phyloP scores from a whole-genome alignment of 2,797 vertebrate genomes.

The Thalassophryne amazonica region DNA sequence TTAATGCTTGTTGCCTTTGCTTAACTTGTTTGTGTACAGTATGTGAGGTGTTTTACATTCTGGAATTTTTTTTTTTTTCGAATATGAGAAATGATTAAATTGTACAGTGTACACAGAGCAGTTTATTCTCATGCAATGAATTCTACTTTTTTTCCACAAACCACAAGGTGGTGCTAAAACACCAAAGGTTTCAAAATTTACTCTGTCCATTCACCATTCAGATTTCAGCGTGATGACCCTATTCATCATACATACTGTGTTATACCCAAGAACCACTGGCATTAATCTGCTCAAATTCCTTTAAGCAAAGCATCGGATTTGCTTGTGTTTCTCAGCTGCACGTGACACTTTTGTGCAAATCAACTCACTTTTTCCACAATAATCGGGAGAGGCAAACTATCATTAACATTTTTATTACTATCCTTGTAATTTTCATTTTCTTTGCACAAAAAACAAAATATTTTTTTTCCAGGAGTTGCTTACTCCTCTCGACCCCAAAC shows the following conservation, averaged over 20 bases:
- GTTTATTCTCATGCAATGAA: too few relatives aligned
- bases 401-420: slow-evolving; percentile 84
- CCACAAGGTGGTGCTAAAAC: not conserved
- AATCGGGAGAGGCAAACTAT: slow-evolving; percentile 31
- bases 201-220: too few relatives aligned
- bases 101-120: not conserved
- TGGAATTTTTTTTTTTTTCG: slow-evolving; percentile 45
- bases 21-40: slow-evolving; percentile 33
- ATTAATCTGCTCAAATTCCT: not conserved
- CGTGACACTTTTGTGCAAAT: not conserved
- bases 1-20: slow-evolving; percentile 10
- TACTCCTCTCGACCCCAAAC: slow-evolving; percentile 65
- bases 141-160: too few relatives aligned
- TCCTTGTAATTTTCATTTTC: slow-evolving; percentile 82
- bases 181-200: too few relatives aligned
- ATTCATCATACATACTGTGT: too few relatives aligned
- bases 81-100: slow-evolving; percentile 60
- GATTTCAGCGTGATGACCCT: too few relatives aligned
- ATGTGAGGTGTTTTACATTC: slow-evolving; percentile 67
- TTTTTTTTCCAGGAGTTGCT: slow-evolving; percentile 76
- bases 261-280: too few relatives aligned
- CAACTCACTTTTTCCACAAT: not conserved
- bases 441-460: slow-evolving; percentile 80
- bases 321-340: too few relatives aligned
- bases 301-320: not conserved